Evolutionary conservation across 2,113 vertebrate species (phyloP).

Genomic region (Fregata magnificens): DNA sequence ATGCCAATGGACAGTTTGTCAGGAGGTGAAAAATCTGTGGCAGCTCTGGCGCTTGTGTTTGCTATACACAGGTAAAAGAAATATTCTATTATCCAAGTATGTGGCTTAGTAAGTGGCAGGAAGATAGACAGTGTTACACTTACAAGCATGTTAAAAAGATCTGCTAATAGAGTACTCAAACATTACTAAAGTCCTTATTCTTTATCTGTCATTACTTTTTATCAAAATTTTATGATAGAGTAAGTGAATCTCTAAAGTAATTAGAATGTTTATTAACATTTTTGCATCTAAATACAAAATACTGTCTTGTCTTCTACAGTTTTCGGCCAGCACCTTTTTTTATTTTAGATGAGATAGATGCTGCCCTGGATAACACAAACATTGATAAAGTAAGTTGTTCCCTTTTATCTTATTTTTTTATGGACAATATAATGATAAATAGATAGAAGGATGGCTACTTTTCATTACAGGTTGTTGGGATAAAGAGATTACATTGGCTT

Average conservation of each 20-base stretch:
- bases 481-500: neutral
- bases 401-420: neutral
- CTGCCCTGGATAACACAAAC: conserved; percentile 93
- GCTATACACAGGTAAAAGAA: conserved; percentile 88
- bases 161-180: neutral
- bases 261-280: neutral
- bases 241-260: neutral
- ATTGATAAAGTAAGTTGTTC: conserved; percentile 83
- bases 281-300: neutral
- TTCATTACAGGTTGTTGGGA: neutral
- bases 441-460: neutral
- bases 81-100: too few relatives aligned
- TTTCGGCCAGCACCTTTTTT: conserved; percentile 93
- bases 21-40: conserved; percentile 92
- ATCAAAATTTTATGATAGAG: neutral
- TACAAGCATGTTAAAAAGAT: neutral
- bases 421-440: neutral
- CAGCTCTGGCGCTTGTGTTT: conserved; percentile 91
- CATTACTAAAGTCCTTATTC: neutral
- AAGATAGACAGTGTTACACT: neutral
- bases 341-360: conserved; percentile 93
- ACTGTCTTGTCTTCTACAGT: conserved; percentile 61
- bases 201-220: neutral
- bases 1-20: conserved; percentile 97
- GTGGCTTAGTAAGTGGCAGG: neutral